A percentile compares a stretch with the other conserved stretches of the same genome.
Conservation (phyloP, 2,888 invertebrate genomes). For the Apodemia hepburni region DNA sequence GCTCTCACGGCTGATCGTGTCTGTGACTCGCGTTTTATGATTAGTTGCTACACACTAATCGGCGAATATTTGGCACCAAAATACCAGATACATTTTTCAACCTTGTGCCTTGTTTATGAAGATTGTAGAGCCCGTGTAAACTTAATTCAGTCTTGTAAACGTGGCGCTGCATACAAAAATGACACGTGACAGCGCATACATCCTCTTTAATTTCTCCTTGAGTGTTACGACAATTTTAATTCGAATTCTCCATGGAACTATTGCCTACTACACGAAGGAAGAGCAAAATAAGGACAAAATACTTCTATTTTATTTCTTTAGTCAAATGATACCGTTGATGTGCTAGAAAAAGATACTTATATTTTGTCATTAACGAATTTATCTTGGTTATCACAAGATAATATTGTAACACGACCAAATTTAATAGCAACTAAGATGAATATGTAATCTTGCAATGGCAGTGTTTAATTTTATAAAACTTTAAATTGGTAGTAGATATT, state of each 20-base stretch:
- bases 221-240: conserved; percentile 13
- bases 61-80: conserved; percentile 25
- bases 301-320: too few relatives aligned
- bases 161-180: conserved; percentile 42
- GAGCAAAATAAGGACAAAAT: too few relatives aligned
- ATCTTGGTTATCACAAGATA: too few relatives aligned
- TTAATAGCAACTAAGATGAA: too few relatives aligned
- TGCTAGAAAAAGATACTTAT: too few relatives aligned
- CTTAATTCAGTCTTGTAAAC: conserved; percentile 28
- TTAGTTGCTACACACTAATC: conserved; percentile 38
- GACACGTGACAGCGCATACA: conserved; percentile 41
- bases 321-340: too few relatives aligned
- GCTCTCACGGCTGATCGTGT: conserved; percentile 44
- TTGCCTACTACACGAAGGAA: too few relatives aligned
- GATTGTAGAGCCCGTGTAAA: conserved; percentile 14
- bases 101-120: conserved; percentile 6
- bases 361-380: too few relatives aligned
- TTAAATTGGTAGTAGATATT: too few relatives aligned
- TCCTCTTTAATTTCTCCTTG: conserved; percentile 29
- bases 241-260: neutral
- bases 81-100: conserved; percentile 6
- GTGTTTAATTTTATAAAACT: too few relatives aligned
- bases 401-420: too few relatives aligned
- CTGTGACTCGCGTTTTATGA: conserved; percentile 47
- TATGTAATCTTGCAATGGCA: too few relatives aligned